Evolutionary conservation across 2,113 vertebrate species (phyloP), one percentile per base, ranked within the genome.

Genomic region (Tupaia chinensis): DNA sequence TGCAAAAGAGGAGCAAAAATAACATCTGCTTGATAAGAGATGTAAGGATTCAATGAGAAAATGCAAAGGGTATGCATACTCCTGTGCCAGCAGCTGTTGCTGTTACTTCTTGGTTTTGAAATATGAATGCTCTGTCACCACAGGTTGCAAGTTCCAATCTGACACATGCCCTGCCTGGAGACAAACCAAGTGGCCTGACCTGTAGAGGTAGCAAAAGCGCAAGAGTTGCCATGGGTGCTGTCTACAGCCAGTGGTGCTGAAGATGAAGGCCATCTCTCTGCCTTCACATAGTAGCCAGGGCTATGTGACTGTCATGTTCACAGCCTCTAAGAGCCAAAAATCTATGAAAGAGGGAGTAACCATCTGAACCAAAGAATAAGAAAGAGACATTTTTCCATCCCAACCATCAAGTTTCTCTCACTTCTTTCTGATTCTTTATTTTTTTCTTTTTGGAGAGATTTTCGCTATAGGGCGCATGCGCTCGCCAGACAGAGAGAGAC

Each of bases 241-340:
- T 96, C 90, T 92, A 92, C 32, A 53, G 1, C 4, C 1, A 0
- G 0, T 7, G 27, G 91, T 88, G 34, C 95, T 97, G 95, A 95
- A 72, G 23, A 15, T 0, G 0, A 91, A n/a, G n/a, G 13, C 7
- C 56, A 2, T 2, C 17, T 70, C 10, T 27, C 34, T n/a, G 22
- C 27, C 79, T 87, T 54, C 44, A 53, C 93, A 76, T 1, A 69
- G 22, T 12, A 23, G 74, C 60, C 16, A 8, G 29, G 14, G 17
- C 16, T 32, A 27, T 6, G 17, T 23, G 34, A 66, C 3, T 58
- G 2, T 17, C 1, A 1, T 10, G 3, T 53, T 32, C 77, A 60
- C 22, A 9, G 73, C 56, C 65, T 85, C 72, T 27, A 78, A n/a
- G 4, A 20, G 32, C 56, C 63, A 78, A 27, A 82, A 63, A n/a